Percentiles rank a stretch among this genome's conserved stretches.
These are phyloP conservation scores for Melitaea cinxia DNA, from an alignment of 1,140 invertebrate genomes.

Conservation along the genomic window DNA sequence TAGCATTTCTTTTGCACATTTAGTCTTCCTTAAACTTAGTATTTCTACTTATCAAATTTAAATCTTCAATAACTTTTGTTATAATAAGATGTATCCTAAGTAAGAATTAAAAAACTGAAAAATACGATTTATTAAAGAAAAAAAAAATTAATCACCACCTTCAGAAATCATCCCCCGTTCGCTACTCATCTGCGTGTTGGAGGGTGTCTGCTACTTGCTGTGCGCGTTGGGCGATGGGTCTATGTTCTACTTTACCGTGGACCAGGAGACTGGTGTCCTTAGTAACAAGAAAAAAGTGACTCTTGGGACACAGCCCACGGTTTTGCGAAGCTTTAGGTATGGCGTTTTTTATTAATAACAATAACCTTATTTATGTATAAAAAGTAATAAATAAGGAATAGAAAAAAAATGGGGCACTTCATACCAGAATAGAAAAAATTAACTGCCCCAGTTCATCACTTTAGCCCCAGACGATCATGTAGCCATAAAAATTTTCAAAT, in stretches of 20 bases:
- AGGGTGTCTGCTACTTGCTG: slow-evolving; percentile 94
- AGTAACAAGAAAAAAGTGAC: slow-evolving; percentile 95
- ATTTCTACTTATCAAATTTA: too few relatives aligned
- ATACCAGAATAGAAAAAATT: too few relatives aligned
- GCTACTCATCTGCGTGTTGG: slow-evolving; percentile 96
- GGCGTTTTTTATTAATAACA: neutral
- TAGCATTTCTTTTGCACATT: too few relatives aligned
- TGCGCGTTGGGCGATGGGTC: slow-evolving; percentile 98
- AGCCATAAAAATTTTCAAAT: too few relatives aligned
- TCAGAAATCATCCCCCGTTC: slow-evolving; percentile 97
- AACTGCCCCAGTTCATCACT: too few relatives aligned
- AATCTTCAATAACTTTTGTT: too few relatives aligned
- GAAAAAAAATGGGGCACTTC: neutral
- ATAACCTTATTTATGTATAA: too few relatives aligned
- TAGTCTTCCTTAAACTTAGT: too few relatives aligned
- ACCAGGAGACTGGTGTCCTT: slow-evolving; percentile 87
- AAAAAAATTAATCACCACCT: neutral
- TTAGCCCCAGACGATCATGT: too few relatives aligned
- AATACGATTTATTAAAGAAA: neutral
- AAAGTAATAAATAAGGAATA: too few relatives aligned
- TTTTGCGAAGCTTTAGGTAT: slow-evolving; percentile 91
- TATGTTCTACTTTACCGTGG: slow-evolving; percentile 97
- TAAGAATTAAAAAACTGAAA: too few relatives aligned
- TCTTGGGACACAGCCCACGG: slow-evolving; percentile 97
- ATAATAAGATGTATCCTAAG: too few relatives aligned